These are phyloP conservation scores for Oryzias dopingdopingensis DNA, from an alignment of 2,797 vertebrate genomes.

Conservation along the genomic window DNA sequence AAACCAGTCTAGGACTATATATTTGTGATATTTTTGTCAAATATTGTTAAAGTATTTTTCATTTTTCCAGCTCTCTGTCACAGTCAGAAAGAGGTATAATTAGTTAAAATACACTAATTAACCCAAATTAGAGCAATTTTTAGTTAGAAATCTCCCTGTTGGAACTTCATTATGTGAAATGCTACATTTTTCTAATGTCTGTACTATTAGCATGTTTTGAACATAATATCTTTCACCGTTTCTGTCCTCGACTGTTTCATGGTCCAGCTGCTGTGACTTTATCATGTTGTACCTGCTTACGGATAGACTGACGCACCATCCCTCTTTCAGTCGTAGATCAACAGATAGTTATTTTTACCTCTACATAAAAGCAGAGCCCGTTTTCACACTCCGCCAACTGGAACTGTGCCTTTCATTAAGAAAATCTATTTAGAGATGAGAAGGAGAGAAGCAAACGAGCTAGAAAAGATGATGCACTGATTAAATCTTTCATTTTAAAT, in stretches of 20 bases:
- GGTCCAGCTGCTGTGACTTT: slow-evolving; percentile 24
- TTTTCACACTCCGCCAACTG: slow-evolving; percentile 72
- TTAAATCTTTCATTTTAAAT: slow-evolving; percentile 59
- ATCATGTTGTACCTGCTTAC: slow-evolving; percentile 49
- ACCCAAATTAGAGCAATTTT: no score
- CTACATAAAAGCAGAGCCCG: slow-evolving; percentile 54
- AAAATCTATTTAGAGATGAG: slow-evolving; percentile 69
- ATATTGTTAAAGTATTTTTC: no score
- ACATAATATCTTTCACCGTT: no score
- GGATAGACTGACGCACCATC: slow-evolving; percentile 43
- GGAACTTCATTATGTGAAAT: no score
- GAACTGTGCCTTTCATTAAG: slow-evolving; percentile 72
- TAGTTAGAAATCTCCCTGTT: no score
- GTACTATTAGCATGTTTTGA: no score
- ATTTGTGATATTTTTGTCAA: no score
- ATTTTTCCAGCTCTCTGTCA: no score
- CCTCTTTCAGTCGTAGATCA: slow-evolving; percentile 52
- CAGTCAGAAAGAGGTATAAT: no score
- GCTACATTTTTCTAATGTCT: no score
- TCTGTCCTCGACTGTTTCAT: neutral
- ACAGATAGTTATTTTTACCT: slow-evolving; percentile 72
- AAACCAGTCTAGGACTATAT: no score
- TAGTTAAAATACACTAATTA: no score
- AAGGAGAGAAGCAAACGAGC: slow-evolving; percentile 25
- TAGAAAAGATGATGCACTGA: slow-evolving; percentile 52